Evolutionary conservation across 2,797 vertebrate genomes (phyloP).

Genomic region (Pseudocheirus occidentalis): DNA sequence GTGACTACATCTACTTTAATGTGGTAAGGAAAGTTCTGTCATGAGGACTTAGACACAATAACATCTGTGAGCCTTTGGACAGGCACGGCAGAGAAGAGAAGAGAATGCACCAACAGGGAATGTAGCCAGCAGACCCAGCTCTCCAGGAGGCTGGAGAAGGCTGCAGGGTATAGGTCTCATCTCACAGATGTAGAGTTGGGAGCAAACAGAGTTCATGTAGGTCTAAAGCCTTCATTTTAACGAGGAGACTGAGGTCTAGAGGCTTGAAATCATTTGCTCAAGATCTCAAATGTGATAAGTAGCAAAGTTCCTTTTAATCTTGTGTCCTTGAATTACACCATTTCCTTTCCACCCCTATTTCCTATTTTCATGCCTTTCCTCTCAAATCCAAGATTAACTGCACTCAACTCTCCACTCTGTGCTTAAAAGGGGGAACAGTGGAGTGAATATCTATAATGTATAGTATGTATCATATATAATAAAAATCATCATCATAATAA

Average conservation of each 20-base stretch:
- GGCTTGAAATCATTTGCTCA: neutral
- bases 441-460: neutral
- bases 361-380: neutral
- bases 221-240: neutral
- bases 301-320: neutral
- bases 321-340: neutral
- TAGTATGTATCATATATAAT: too few relatives aligned
- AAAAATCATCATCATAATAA: too few relatives aligned
- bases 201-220: neutral
- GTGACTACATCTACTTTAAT: conserved; percentile 84
- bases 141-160: neutral
- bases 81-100: neutral
- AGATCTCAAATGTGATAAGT: neutral
- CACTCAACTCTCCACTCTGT: neutral
- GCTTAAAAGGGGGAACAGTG: neutral
- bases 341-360: neutral
- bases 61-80: neutral
- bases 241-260: neutral
- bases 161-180: neutral
- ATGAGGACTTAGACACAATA: neutral
- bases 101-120: neutral
- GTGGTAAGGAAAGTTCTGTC: conserved; percentile 79
- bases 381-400: neutral
- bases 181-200: neutral
- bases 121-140: neutral